Evolutionary conservation across 2,113 vertebrate genomes (phyloP), one percentile per base, ranked within the genome.

Genomic region (Bos indicus): DNA sequence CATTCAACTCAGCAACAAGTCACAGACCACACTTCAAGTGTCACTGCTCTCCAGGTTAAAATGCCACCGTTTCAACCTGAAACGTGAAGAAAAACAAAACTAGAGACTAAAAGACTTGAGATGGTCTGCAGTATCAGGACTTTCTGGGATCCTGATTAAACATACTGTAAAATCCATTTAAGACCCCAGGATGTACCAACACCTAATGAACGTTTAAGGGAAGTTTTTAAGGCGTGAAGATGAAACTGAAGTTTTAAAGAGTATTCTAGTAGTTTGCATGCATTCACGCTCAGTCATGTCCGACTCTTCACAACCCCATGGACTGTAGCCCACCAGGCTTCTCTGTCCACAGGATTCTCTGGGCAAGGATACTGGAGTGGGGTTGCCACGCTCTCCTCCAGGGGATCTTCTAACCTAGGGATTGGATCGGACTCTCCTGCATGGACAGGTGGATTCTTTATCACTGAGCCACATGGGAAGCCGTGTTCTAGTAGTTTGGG

Each of bases 121-220:
- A 51, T 3, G 54, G 28, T 19, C 46, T 71, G 11, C 1, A 8
- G 2, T 1, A 2, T 6, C 7, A 15, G 56, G 60, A 8, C 36
- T 23, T 43, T 11, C 26, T 6, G 46, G 51, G 16, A 28, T 54
- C 67, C 54, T 0, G 1, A 93, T 64, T 7, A 28, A 67, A 56
- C 25, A 48, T 0, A 23, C 0, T 17, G 40, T 28, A 43, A 77
- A 43, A 51, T 52, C 33, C 77, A 46, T 0, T 48, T 33, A 33
- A 87, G 43, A 62, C 15, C 2, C 5, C 2, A 25, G 85, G 30
- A 77, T 25, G 46, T 12, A 3, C 14, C 36, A n/a, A 19, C 1
- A 3, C 6, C 14, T 11, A 26, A 17, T 46, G 3, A 26, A 52
- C 16, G 16, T 43, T 8, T 36, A 48, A 64, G 4, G 17, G 14